Evolutionary conservation across 2,888 invertebrate genomes (phyloP).

Genomic region (Erebia palarica): DNA sequence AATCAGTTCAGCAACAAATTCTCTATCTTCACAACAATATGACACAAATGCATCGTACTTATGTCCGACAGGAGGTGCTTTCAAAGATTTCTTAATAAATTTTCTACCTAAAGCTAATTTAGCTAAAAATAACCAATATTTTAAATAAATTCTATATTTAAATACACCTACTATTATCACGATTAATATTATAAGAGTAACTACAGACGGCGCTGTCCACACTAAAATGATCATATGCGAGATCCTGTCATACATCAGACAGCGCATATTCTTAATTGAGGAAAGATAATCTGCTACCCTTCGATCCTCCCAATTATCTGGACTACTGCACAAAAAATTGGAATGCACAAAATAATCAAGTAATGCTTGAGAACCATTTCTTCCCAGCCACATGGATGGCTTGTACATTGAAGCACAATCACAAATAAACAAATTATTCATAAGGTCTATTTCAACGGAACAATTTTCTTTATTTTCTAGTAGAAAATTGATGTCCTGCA

Average conservation of each 20-base stretch:
- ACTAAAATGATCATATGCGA: constrained; percentile 65
- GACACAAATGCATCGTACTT: constrained; percentile 84
- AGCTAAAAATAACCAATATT: constrained; percentile 81
- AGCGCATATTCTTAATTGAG: constrained; percentile 66
- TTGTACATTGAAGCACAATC: constrained; percentile 76
- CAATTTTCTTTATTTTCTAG: constrained; percentile 55
- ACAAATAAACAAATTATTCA: constrained; percentile 80
- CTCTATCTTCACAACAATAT: constrained; percentile 83
- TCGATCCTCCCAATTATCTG: constrained; percentile 72
- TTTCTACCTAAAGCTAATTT: constrained; percentile 76
- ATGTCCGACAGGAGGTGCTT: constrained; percentile 51
- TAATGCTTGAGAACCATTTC: constrained; percentile 60
- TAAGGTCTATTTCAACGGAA: constrained; percentile 67
- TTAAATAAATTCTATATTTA: constrained; percentile 76
- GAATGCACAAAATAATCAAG: constrained; percentile 62
- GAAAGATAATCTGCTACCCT: constrained; percentile 68
- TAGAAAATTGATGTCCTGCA: constrained; percentile 78
- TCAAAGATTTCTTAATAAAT: constrained; percentile 54
- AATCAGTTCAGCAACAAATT: constrained; percentile 84
- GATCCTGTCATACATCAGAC: constrained; percentile 67
- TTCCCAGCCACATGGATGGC: constrained; percentile 69
- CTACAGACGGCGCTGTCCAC: constrained; percentile 68
- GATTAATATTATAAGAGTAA: constrained; percentile 60
- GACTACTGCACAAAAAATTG: constrained; percentile 69
- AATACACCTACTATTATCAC: constrained; percentile 55